Percentiles rank a stretch among this genome's conserved stretches.
These are phyloP conservation scores for Apocheima hispidaria DNA, from an alignment of 2,888 invertebrate species.

Conservation along the genomic window DNA sequence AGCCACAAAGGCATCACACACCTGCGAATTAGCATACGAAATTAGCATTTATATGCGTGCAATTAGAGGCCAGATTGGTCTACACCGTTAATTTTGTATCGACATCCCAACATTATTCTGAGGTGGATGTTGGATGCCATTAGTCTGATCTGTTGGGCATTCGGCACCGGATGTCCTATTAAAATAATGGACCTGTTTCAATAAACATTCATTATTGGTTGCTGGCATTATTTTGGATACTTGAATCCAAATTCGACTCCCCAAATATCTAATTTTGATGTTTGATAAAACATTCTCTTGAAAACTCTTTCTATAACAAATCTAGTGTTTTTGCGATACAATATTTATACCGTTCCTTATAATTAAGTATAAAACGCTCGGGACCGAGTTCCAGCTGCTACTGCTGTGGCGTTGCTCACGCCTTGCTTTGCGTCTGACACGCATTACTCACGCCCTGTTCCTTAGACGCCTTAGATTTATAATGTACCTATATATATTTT, in stretches of 20 bases:
- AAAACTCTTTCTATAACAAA: too few relatives aligned
- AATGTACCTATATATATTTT: too few relatives aligned
- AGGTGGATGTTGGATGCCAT: slow-evolving; percentile 56
- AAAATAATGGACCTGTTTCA: slow-evolving; percentile 82
- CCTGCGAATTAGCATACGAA: slow-evolving; percentile 71
- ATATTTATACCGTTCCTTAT: too few relatives aligned
- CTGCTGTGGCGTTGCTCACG: too few relatives aligned
- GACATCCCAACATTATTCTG: slow-evolving; percentile 66
- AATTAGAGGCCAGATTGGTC: slow-evolving; percentile 62
- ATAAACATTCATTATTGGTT: slow-evolving; percentile 75
- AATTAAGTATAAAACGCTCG: too few relatives aligned
- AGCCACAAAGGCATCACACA: slow-evolving; percentile 51
- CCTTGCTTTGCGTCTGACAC: too few relatives aligned
- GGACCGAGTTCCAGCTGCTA: too few relatives aligned
- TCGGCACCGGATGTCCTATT: slow-evolving; percentile 79
- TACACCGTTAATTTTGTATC: slow-evolving; percentile 43
- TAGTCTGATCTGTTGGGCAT: slow-evolving; percentile 57
- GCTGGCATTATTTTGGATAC: slow-evolving; percentile 56
- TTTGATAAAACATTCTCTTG: slow-evolving; percentile 38
- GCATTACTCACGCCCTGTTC: too few relatives aligned
- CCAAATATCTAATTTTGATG: slow-evolving; percentile 56
- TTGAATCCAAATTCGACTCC: slow-evolving; percentile 27
- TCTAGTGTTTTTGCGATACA: too few relatives aligned
- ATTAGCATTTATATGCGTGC: slow-evolving; percentile 59
- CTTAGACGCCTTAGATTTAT: too few relatives aligned